phyloP scores from a whole-genome alignment of 2,888 invertebrate genomes.

The Penaeus monodon region DNA sequence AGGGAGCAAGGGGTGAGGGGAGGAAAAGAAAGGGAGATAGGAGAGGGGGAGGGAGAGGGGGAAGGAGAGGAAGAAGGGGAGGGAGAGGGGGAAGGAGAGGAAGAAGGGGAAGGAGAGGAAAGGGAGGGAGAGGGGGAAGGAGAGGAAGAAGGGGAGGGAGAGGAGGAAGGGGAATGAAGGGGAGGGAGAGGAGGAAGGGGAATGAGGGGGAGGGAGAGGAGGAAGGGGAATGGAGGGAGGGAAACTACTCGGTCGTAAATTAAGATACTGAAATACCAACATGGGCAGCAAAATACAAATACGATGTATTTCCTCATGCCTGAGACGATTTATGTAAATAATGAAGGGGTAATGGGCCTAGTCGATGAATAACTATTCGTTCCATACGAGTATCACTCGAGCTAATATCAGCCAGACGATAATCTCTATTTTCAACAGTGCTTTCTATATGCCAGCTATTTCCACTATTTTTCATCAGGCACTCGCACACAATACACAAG shows the following conservation, averaged over 20 bases:
- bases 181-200: not conserved
- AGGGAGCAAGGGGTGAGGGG: not conserved
- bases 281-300: too few relatives aligned
- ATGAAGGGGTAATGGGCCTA: too few relatives aligned
- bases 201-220: not conserved
- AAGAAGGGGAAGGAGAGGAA: not conserved
- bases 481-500: too few relatives aligned
- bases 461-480: too few relatives aligned
- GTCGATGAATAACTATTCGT: too few relatives aligned
- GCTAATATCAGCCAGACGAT: too few relatives aligned
- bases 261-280: not conserved
- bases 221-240: not conserved
- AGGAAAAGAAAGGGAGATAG: not conserved
- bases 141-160: conserved; percentile 6
- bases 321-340: too few relatives aligned
- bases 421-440: too few relatives aligned
- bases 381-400: too few relatives aligned
- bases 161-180: not conserved
- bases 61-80: too few relatives aligned
- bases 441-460: too few relatives aligned
- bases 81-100: not conserved
- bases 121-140: not conserved
- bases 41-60: not conserved
- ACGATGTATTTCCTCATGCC: not conserved
- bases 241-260: not conserved